Conservation (phyloP, 2,797 vertebrate genomes). For the Catostomus latipinnis region DNA sequence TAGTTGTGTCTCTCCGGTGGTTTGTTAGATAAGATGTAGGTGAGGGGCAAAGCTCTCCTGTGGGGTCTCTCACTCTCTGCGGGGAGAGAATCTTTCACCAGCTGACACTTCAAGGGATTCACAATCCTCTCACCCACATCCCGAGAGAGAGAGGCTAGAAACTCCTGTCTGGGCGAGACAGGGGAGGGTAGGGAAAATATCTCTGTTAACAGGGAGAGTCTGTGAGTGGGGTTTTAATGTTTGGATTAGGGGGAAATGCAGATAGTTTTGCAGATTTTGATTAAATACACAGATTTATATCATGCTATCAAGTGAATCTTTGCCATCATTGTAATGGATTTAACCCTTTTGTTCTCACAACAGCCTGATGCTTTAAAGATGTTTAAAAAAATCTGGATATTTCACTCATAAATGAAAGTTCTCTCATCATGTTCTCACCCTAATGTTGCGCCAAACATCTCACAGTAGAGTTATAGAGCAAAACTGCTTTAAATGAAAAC, state of each 20-base stretch:
- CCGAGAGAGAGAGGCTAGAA: slow-evolving; percentile 11
- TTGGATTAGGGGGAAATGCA: neutral
- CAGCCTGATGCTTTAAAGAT: no score
- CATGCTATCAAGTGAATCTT: no score
- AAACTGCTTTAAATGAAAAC: neutral
- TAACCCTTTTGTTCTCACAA: neutral
- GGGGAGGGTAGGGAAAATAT: neutral
- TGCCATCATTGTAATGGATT: neutral
- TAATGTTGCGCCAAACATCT: neutral
- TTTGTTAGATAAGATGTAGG: slow-evolving; percentile 45
- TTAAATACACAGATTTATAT: neutral
- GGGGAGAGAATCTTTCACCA: slow-evolving; percentile 26
- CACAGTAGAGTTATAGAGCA: neutral
- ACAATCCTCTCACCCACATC: slow-evolving; percentile 36
- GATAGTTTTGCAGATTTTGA: neutral
- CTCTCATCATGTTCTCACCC: no score
- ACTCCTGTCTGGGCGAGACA: neutral
- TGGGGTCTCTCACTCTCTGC: slow-evolving; percentile 20
- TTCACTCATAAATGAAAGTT: no score
- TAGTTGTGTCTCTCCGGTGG: slow-evolving; percentile 28
- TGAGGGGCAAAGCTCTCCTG: slow-evolving; percentile 17
- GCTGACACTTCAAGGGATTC: slow-evolving; percentile 36
- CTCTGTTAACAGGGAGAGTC: slow-evolving; percentile 15
- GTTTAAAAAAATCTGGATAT: no score
- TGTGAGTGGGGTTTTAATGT: neutral